A percentile compares a stretch with the other conserved stretches of the same genome.
Conservation (phyloP, 2,113 vertebrate genomes). For the Agelaius tricolor region DNA sequence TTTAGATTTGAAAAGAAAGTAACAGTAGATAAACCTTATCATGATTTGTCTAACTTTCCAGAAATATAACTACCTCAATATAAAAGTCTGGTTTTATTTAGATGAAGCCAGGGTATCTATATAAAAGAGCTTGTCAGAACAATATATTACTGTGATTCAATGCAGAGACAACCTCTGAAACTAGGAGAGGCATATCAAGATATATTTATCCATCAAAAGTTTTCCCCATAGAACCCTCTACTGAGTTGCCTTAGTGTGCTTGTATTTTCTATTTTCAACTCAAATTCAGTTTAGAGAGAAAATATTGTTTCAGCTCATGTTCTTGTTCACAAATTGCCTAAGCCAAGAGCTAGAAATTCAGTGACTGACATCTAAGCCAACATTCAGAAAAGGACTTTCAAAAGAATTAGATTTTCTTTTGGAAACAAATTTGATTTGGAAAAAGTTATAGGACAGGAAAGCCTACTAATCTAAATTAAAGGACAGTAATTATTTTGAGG, state of each 20-base stretch:
- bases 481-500: not conserved
- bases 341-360: not conserved
- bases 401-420: not conserved
- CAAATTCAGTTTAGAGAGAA: not conserved
- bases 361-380: not conserved
- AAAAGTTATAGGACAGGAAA: not conserved
- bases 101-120: not conserved
- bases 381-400: not conserved
- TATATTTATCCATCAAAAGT: not conserved
- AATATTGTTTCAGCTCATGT: not conserved
- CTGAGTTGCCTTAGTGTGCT: not conserved
- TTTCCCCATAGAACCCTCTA: not conserved
- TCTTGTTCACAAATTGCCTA: not conserved
- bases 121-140: not conserved
- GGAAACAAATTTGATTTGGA: not conserved
- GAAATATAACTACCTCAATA: not conserved
- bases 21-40: not conserved
- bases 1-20: not conserved
- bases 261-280: not conserved
- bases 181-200: not conserved
- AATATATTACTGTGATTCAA: not conserved
- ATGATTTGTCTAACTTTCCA: not conserved
- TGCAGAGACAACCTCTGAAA: not conserved
- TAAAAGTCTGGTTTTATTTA: not conserved
- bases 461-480: not conserved